A percentile compares a stretch with the other conserved stretches of the same genome.
Evolutionary conservation across 1,140 invertebrate genomes (phyloP).

Genomic region (Neodiprion lecontei): DNA sequence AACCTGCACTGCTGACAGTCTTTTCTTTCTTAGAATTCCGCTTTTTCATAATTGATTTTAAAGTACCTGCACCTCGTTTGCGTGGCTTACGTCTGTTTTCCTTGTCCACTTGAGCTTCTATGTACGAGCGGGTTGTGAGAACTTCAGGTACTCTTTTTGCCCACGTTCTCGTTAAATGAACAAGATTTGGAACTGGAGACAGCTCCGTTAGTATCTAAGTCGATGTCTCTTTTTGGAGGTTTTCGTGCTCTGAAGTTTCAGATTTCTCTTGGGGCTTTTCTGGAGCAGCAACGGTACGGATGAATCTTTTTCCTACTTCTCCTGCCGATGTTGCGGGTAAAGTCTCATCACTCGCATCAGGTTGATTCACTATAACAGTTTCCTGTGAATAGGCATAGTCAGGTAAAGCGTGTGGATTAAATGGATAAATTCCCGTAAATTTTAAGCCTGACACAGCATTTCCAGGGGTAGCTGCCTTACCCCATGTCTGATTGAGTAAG

Average conservation of each 20-base stretch:
- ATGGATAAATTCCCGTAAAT: slow-evolving; percentile 36
- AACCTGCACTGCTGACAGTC: no score
- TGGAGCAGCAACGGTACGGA: background rate
- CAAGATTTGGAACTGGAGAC: no score
- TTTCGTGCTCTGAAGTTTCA: slow-evolving; percentile 6
- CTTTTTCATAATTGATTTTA: no score
- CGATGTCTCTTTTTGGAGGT: background rate
- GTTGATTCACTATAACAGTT: background rate
- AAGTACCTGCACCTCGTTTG: no score
- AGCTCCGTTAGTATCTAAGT: no score
- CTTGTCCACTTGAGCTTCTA: no score
- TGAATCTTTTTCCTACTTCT: background rate
- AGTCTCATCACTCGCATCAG: background rate
- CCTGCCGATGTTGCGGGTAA: background rate
- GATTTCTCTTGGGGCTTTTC: background rate
- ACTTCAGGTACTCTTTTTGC: background rate
- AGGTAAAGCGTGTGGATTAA: slow-evolving; percentile 30
- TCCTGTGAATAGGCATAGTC: slow-evolving; percentile 22
- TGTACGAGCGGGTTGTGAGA: background rate
- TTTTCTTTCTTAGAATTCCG: no score
- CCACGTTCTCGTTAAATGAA: no score
- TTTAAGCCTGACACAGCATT: no score
- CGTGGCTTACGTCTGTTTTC: no score
- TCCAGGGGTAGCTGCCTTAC: slow-evolving; percentile 23
- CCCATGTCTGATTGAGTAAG: slow-evolving; percentile 27